phyloP scores from a whole-genome alignment of 2,888 invertebrate species.

The Catotricha subobsoleta region DNA sequence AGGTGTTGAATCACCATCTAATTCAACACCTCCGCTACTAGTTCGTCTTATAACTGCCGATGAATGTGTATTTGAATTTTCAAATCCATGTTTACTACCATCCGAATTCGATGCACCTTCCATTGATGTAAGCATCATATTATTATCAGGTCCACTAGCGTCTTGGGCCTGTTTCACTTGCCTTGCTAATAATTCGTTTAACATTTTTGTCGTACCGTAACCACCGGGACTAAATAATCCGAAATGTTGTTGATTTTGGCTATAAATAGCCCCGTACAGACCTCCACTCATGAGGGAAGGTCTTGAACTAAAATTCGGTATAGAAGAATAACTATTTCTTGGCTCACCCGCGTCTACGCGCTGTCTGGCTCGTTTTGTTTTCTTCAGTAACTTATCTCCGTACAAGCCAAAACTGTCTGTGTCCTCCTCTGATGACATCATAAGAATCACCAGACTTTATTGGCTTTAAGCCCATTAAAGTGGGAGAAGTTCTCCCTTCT shows the following conservation, averaged over 20 bases:
- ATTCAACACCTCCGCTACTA: conserved; percentile 17
- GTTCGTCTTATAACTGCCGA: conserved; percentile 11
- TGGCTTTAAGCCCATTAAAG: conserved; percentile 44
- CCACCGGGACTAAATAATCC: conserved; percentile 56
- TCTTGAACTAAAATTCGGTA: conserved; percentile 57
- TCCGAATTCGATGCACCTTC: conserved; percentile 17
- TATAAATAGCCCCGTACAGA: conserved; percentile 74
- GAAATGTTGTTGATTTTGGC: conserved; percentile 60
- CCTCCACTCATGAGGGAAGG: conserved; percentile 71
- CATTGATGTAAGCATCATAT: conserved; percentile 24
- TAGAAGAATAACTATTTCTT: conserved; percentile 78
- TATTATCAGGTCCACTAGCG: conserved; percentile 35
- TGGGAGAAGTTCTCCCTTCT: conserved; percentile 14
- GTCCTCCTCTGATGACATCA: conserved; percentile 96
- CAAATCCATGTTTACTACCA: conserved; percentile 14
- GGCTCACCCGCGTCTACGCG: conserved; percentile 92
- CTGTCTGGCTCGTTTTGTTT: conserved; percentile 86
- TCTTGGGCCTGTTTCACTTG: conserved; percentile 54
- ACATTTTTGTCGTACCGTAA: conserved; percentile 78
- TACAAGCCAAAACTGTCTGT: conserved; percentile 85
- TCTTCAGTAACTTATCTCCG: conserved; percentile 82
- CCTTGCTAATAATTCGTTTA: conserved; percentile 73
- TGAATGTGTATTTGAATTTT: conserved; percentile 6
- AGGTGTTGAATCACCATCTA: conserved; percentile 21
- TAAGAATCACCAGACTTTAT: conserved; percentile 66